phyloP scores from a whole-genome alignment of 2,888 invertebrate species.

The Acanthosepion lycidas region DNA sequence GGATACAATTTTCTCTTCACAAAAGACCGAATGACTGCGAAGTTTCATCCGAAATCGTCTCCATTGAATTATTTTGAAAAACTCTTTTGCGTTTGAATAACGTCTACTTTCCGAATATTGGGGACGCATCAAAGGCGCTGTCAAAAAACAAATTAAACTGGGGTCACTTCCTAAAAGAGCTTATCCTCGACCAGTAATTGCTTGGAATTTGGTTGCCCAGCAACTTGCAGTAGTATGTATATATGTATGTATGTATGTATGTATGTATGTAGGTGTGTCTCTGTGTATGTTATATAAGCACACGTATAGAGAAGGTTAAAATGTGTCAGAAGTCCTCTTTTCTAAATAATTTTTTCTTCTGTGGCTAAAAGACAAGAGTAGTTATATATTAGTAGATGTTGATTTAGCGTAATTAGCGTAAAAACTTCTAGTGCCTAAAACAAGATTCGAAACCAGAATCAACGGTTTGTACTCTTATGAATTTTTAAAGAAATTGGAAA shows the following conservation, averaged over 20 bases:
- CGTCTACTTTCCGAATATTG: not conserved
- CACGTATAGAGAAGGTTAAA: too few species aligned
- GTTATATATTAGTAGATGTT: too few species aligned
- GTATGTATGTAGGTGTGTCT: too few species aligned
- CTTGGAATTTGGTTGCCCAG: not conserved
- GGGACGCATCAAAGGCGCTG: not conserved
- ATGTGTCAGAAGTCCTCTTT: too few species aligned
- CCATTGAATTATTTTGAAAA: slow-evolving; percentile 22
- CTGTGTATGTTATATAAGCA: too few species aligned
- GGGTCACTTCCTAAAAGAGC: slow-evolving; percentile 33
- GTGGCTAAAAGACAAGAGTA: too few species aligned
- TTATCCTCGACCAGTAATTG: not conserved
- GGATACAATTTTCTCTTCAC: not conserved
- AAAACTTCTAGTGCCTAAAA: too few species aligned
- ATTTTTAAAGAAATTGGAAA: too few species aligned
- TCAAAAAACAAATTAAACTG: slow-evolving; percentile 1
- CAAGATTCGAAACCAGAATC: not conserved
- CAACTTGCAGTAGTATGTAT: not conserved
- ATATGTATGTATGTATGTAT: too few species aligned
- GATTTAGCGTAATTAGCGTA: too few species aligned
- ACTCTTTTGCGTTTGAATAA: not conserved
- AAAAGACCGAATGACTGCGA: not conserved
- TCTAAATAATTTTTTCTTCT: too few species aligned
- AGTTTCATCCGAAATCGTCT: not conserved
- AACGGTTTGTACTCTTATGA: too few species aligned